Conservation (phyloP, 2,113 vertebrate genomes). For the Hoplias malabaricus region DNA sequence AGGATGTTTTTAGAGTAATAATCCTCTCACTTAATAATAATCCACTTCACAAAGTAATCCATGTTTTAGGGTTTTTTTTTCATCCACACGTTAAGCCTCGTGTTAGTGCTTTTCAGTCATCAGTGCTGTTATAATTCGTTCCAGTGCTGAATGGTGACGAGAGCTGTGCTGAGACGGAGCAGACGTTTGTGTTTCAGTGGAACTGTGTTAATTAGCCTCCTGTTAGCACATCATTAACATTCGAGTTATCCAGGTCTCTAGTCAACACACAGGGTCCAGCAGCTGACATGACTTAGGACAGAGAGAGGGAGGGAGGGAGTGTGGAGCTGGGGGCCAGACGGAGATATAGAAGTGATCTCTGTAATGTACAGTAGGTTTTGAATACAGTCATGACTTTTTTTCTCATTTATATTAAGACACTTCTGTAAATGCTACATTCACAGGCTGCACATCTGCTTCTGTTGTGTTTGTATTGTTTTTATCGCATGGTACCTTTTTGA, state of each 20-base stretch:
- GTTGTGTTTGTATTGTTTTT: too few relatives aligned
- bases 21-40: not conserved
- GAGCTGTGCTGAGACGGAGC: not conserved
- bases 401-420: too few relatives aligned
- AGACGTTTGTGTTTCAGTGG: not conserved
- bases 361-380: too few relatives aligned
- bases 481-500: too few relatives aligned
- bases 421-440: too few relatives aligned
- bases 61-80: not conserved
- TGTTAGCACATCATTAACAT: conserved; percentile 27
- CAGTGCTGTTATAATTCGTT: too few relatives aligned
- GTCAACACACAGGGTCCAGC: not conserved
- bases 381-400: too few relatives aligned
- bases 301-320: not conserved
- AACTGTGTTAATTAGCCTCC: conserved; percentile 23
- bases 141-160: too few relatives aligned
- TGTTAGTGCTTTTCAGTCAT: not conserved
- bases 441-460: too few relatives aligned
- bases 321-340: too few relatives aligned
- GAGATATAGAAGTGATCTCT: too few relatives aligned
- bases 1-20: not conserved
- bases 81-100: not conserved
- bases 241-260: not conserved
- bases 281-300: not conserved
- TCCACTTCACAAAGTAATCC: too few relatives aligned